phyloP scores from a whole-genome alignment of 2,888 invertebrate species.

The Lasiommata megera region DNA sequence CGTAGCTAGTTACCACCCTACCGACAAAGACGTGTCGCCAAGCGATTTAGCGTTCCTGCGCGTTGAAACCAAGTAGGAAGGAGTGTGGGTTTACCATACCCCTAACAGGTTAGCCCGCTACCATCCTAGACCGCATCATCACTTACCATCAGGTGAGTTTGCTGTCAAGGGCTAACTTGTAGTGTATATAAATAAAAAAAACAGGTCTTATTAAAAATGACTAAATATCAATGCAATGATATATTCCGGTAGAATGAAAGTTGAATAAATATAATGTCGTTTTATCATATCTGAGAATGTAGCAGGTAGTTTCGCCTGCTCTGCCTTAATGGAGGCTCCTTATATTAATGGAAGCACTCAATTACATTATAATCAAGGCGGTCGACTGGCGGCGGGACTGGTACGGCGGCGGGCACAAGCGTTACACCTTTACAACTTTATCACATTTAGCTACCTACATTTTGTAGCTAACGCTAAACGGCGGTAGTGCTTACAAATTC shows the following conservation, averaged over 20 bases:
- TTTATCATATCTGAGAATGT: conserved; percentile 9
- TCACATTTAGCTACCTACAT: conserved; percentile 14
- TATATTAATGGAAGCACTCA: conserved; percentile 64
- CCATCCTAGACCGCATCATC: no score
- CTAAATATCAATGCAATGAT: no score
- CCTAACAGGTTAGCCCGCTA: no score
- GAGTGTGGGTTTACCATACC: no score
- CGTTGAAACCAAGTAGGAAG: no score
- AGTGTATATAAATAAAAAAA: no score
- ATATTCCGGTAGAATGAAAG: not conserved
- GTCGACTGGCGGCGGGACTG: conserved; percentile 21
- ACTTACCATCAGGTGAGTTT: no score
- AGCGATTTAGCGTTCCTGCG: no score
- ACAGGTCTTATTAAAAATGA: no score
- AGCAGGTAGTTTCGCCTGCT: conserved; percentile 7
- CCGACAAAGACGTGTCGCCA: no score
- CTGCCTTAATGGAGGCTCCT: conserved; percentile 46
- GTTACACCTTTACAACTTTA: conserved; percentile 15
- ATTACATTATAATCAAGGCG: conserved; percentile 60
- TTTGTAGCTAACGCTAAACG: conserved; percentile 6
- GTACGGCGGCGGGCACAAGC: conserved; percentile 2
- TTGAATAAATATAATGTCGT: not conserved
- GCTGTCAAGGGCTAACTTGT: no score
- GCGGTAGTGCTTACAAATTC: not conserved
- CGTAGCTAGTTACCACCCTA: no score